Conservation (phyloP, 2,888 invertebrate species). For the Drosophila planitibia region DNA sequence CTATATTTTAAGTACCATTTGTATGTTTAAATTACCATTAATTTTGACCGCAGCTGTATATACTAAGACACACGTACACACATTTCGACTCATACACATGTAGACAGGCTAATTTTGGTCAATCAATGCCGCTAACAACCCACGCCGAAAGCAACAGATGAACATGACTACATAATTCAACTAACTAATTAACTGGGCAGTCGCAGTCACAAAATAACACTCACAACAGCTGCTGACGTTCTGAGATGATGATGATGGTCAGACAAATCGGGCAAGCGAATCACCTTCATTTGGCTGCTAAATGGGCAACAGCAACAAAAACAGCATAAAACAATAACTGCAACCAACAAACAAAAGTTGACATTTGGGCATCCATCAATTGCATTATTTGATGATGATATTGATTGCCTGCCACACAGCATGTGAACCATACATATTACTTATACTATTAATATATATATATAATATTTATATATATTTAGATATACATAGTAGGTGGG, state of each 20-base stretch:
- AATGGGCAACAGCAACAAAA: constrained; percentile 34
- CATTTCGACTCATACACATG: background rate
- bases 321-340: constrained; percentile 6
- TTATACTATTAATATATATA: constrained; percentile 5
- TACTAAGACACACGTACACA: background rate
- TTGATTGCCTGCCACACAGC: constrained; percentile 35
- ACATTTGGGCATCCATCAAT: constrained; percentile 35
- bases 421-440: background rate
- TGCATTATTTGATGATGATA: constrained; percentile 48
- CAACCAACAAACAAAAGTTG: constrained; percentile 16
- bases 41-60: background rate
- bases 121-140: constrained; percentile 72
- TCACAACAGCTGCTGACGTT: constrained; percentile 24
- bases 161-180: constrained; percentile 49
- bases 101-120: constrained; percentile 67
- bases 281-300: constrained; percentile 49
- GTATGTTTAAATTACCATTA: background rate
- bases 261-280: constrained; percentile 43
- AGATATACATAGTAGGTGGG: constrained; percentile 57
- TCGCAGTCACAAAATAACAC: constrained; percentile 38
- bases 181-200: constrained; percentile 64
- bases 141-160: constrained; percentile 44
- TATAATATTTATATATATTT: constrained; percentile 12
- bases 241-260: constrained; percentile 43
- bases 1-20: background rate